Base-by-base conservation (phyloP, 2,797 vertebrate genomes). In the Microcaecilia unicolor region DNA sequence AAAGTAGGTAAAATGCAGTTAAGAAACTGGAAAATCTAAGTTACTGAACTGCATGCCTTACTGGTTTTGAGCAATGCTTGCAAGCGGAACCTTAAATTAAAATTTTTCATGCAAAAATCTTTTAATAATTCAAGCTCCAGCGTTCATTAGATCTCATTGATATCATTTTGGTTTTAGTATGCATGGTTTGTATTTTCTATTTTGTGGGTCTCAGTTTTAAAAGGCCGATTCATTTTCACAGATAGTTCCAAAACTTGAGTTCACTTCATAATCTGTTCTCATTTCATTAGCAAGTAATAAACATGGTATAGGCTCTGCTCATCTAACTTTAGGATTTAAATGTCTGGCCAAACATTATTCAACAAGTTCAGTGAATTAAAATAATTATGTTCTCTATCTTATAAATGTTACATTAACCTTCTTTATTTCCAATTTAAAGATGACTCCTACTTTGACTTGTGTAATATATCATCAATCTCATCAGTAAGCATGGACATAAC, bases 131-230 rank as follows among this genome's bases (percentile, higher is more conserved):
- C 15, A 6, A 60, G 46, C 64, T 63, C n/a, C 70, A 59, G 52
- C 61, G 58, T 65, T 65, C 61, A 63, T 70, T 72, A 70, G 59
- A 61, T 72, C 65, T 35, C 61, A 54, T 63, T 70, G 65, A 63
- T 58, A 61, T n/a, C n/a, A n/a, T n/a, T n/a, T n/a, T n/a, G n/a
- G n/a, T 40, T 24, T 55, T 20, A 34, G 9, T 49, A 17, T 38
- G 34, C 45, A 17, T 43, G 41, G 43, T 32, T 16, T 43, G 32
- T 31, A 8, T 14, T 48, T 47, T 3, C n/a, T n/a, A n/a, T n/a
- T 15, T 10, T 2, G 4, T 24, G 8, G 28, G 10, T 8, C 4
- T 22, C 9, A n/a, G 7, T 30, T 10, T 21, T 41, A 23, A 18
- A 18, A 29, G n/a, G n/a, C n/a, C n/a, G n/a, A n/a, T n/a, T n/a